Evolutionary conservation across 2,113 vertebrate species (phyloP), one percentile per base, ranked within the genome.

Genomic region (Motacilla alba): DNA sequence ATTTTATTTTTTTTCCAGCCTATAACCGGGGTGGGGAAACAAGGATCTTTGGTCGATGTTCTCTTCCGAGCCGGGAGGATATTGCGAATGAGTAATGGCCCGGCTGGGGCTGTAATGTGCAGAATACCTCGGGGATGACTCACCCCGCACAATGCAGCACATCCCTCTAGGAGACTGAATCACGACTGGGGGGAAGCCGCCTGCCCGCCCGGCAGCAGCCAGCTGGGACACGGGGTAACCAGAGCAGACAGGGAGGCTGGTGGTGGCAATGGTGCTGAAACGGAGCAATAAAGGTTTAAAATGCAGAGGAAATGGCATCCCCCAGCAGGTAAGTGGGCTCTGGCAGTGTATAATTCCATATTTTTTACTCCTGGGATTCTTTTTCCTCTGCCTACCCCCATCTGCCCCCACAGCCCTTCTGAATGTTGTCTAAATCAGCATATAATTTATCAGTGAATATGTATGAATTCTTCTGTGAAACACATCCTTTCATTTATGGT

Each of bases 131-230:
- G 94, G 95, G 53, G 98, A 98, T 98, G 98, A 99, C 83, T 99
- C 98, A 99, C 96, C 76, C 92, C 6, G 95, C 96, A 97, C 97
- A 96, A 94, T 97, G 98, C 98, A 94, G 98, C 97, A 94, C 98
- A 98, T 98, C 98, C 98, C 98, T 98, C 98, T 97, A 98, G 98
- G 97, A 98, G 98, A 94, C 98, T 98, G 98, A 98, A 98, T 98
- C 98, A 98, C 96, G 74, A 72, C 95, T 68, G 89, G 96, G 96
- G 93, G 62, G 97, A 97, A 97, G 97, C 95, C 84, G 49, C 97
- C n/a, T 2, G 21, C 80, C 83, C 6, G 21, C 21, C 55, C 21
- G 21, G 55, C 30, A 67, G 96, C 97, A 92, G 97, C 96, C 97
- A 94, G 96, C 97, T 97, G 98, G 95, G 96, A 92, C 81, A 22